Evolutionary conservation across 2,888 invertebrate genomes (phyloP).

Genomic region (Aethes cnicana): DNA sequence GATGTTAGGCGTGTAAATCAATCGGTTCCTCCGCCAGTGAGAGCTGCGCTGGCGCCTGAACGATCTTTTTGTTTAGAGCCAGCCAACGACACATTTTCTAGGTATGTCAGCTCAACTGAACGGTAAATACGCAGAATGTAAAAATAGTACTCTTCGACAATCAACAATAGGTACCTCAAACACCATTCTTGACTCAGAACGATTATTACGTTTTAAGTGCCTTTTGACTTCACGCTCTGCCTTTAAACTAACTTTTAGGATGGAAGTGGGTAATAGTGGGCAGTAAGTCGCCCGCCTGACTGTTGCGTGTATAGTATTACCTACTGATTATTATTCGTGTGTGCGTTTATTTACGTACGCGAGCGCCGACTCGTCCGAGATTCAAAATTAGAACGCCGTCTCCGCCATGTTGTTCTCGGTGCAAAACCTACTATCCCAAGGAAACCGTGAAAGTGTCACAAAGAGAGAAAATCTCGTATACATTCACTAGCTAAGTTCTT

Average conservation of each 20-base stretch:
- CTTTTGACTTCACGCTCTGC: no score
- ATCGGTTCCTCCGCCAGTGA: conserved; percentile 31
- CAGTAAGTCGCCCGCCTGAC: conserved; percentile 43
- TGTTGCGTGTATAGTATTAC: conserved; percentile 74
- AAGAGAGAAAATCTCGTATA: conserved; percentile 32
- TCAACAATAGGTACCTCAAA: no score
- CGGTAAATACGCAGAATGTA: no score
- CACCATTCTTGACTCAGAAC: no score
- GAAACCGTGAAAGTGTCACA: conserved; percentile 62
- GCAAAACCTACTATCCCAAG: conserved; percentile 77
- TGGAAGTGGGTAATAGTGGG: conserved; percentile 9
- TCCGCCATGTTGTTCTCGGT: conserved; percentile 81
- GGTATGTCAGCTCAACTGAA: background rate
- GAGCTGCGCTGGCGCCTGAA: conserved; percentile 30
- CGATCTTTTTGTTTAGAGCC: conserved; percentile 33
- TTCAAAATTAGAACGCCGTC: conserved; percentile 82
- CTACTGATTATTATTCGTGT: conserved; percentile 67
- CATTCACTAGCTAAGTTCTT: background rate
- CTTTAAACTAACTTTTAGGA: background rate
- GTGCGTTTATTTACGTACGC: conserved; percentile 83
- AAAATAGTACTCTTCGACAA: no score
- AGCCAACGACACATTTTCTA: conserved; percentile 8
- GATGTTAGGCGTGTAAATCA: conserved; percentile 38
- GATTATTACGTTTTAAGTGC: no score
- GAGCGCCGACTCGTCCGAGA: conserved; percentile 83